A percentile compares a stretch with the other conserved stretches of the same genome.
Evolutionary conservation across 2,888 invertebrate species (phyloP).

Genomic region (Cinara cedri): DNA sequence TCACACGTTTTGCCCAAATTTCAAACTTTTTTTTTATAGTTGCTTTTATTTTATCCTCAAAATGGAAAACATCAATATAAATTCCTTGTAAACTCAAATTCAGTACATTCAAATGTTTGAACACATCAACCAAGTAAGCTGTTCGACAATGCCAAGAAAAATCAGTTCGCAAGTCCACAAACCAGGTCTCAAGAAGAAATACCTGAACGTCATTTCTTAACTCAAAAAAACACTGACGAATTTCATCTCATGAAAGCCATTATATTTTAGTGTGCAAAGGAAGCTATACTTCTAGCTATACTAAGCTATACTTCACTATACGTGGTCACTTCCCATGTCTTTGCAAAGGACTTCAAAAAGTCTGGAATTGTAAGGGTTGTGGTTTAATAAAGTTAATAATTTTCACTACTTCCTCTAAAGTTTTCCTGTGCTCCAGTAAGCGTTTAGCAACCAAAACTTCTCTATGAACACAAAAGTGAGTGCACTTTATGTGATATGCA

Average conservation of each 20-base stretch:
- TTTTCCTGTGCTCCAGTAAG: slow-evolving; percentile 44
- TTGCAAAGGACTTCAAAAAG: slow-evolving; percentile 45
- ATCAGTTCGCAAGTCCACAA: slow-evolving; percentile 24
- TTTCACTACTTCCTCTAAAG: slow-evolving; percentile 37
- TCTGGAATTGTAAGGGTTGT: slow-evolving; percentile 32
- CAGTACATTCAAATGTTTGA: no score
- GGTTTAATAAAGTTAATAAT: slow-evolving; percentile 42
- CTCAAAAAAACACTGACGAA: slow-evolving; percentile 39
- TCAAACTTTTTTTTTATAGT: no score
- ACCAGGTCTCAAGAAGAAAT: slow-evolving; percentile 32
- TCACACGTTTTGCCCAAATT: no score
- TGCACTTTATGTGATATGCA: slow-evolving; percentile 21
- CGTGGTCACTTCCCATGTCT: slow-evolving; percentile 45
- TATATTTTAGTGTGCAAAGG: slow-evolving; percentile 33
- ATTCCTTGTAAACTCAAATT: no score
- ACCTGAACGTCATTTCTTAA: slow-evolving; percentile 35
- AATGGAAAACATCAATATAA: not conserved
- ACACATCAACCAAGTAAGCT: no score
- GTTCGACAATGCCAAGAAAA: slow-evolving; percentile 22
- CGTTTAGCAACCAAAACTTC: slow-evolving; percentile 31
- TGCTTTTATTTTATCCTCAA: no score
- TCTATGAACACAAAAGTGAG: slow-evolving; percentile 39
- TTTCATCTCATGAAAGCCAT: slow-evolving; percentile 33
- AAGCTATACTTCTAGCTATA: no score
- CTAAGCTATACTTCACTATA: no score